Evolutionary conservation across 2,113 vertebrate genomes (phyloP).

Genomic region (Xenopus borealis): DNA sequence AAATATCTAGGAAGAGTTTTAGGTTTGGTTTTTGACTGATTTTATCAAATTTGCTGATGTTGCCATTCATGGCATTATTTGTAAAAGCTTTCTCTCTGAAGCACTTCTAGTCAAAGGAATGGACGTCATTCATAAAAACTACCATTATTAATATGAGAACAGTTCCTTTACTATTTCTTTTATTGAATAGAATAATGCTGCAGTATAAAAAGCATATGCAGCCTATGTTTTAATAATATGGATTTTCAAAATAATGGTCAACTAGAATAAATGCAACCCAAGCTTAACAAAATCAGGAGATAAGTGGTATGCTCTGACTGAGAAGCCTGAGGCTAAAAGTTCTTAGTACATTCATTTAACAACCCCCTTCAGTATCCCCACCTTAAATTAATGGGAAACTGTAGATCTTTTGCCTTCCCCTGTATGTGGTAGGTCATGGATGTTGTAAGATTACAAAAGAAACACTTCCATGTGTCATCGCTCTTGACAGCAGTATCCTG

Average conservation of each 20-base stretch:
- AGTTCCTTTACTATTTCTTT: slow-evolving; percentile 25
- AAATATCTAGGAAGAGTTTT: too few species aligned
- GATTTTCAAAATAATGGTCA: slow-evolving; percentile 25
- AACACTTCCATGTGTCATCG: slow-evolving; percentile 54
- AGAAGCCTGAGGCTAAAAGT: slow-evolving; percentile 29
- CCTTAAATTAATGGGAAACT: slow-evolving; percentile 62
- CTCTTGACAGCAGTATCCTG: slow-evolving; percentile 52
- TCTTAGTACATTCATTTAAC: slow-evolving; percentile 30
- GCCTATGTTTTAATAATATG: slow-evolving; percentile 18
- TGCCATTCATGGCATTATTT: background rate
- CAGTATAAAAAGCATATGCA: slow-evolving; percentile 30
- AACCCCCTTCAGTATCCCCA: slow-evolving; percentile 37
- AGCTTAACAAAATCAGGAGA: slow-evolving; percentile 28
- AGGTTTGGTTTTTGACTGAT: background rate
- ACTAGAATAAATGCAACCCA: slow-evolving; percentile 27
- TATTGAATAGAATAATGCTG: slow-evolving; percentile 22
- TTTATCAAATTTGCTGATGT: background rate
- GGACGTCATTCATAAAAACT: slow-evolving; percentile 32
- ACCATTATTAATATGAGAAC: slow-evolving; percentile 21
- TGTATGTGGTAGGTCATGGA: slow-evolving; percentile 54
- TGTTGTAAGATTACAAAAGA: slow-evolving; percentile 52
- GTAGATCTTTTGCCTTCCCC: slow-evolving; percentile 55
- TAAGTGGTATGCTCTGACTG: slow-evolving; percentile 22
- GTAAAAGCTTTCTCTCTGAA: slow-evolving; percentile 9
- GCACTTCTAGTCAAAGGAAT: slow-evolving; percentile 33